Conservation (phyloP, 2,888 invertebrate genomes). For the Linyphia triangularis region DNA sequence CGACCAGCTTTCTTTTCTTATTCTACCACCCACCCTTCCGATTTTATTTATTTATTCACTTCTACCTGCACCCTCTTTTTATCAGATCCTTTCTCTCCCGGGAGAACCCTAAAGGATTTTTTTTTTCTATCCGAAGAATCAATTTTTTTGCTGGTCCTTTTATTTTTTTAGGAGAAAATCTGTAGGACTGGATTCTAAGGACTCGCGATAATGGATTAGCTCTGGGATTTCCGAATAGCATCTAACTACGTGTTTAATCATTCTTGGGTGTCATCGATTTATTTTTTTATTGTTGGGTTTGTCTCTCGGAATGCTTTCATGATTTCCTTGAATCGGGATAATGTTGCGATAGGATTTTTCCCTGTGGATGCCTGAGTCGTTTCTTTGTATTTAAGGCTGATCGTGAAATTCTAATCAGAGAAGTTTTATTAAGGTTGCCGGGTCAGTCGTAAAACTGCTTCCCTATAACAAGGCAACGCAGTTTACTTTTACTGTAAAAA, state of each 20-base stretch:
- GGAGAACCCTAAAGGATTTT: background rate
- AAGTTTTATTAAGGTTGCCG: background rate
- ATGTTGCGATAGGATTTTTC: background rate
- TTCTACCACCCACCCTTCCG: background rate
- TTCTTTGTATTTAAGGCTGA: background rate
- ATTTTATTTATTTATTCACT: conserved; percentile 60
- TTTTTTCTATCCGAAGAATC: background rate
- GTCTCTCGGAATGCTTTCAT: background rate
- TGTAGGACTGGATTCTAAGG: conserved; percentile 7
- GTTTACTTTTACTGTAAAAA: too few species aligned
- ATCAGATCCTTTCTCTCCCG: background rate
- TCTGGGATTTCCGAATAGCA: conserved; percentile 54
- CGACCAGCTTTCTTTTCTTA: conserved; percentile 50
- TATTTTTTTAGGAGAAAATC: conserved; percentile 8
- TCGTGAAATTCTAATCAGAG: background rate
- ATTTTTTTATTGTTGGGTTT: background rate
- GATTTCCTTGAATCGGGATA: background rate
- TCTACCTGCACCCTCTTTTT: conserved; percentile 38
- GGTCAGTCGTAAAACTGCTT: background rate
- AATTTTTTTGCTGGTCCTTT: conserved; percentile 17
- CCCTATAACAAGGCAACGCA: too few species aligned
- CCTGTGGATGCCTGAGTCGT: background rate
- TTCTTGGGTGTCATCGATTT: conserved; percentile 16
- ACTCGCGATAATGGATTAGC: conserved; percentile 64
- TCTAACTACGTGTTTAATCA: conserved; percentile 69